phyloP scores from a whole-genome alignment of 2,888 invertebrate species.

The Trachelus iudaicus region DNA sequence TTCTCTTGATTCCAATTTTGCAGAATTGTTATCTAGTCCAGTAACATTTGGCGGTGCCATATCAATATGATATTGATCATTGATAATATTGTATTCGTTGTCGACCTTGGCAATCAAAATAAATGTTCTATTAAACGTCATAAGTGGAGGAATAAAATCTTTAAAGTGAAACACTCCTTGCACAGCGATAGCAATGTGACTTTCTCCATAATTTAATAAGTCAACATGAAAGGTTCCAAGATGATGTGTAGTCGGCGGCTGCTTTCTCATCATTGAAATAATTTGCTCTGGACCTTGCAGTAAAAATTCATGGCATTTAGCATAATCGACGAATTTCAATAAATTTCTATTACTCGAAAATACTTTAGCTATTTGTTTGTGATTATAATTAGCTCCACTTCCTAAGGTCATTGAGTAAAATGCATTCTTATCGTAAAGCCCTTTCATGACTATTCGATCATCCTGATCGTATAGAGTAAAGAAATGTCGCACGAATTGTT shows the following conservation, averaged over 20 bases:
- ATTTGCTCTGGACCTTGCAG: constrained; percentile 58
- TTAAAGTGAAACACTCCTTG: constrained; percentile 57
- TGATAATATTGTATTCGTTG: constrained; percentile 57
- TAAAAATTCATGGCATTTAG: constrained; percentile 59
- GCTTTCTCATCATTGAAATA: constrained; percentile 47
- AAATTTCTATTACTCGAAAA: constrained; percentile 57
- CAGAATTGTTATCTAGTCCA: constrained; percentile 28
- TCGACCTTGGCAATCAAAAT: constrained; percentile 55
- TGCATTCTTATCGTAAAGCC: constrained; percentile 56
- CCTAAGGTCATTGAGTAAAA: constrained; percentile 60
- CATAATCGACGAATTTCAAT: constrained; percentile 60
- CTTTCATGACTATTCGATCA: constrained; percentile 54
- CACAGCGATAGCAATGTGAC: constrained; percentile 46
- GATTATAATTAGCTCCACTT: constrained; percentile 42
- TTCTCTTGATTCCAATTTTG: constrained; percentile 20
- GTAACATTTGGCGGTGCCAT: constrained; percentile 41
- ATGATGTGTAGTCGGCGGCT: constrained; percentile 56
- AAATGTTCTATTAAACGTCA: constrained; percentile 56
- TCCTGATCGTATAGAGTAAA: constrained; percentile 59
- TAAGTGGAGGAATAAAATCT: constrained; percentile 43
- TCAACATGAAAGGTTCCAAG: constrained; percentile 53
- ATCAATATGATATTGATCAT: constrained; percentile 59
- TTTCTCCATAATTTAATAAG: constrained; percentile 44
- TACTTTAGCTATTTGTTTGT: constrained; percentile 53
- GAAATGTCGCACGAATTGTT: constrained; percentile 58